Evolutionary conservation across 2,113 vertebrate genomes (phyloP).

Genomic region (Plecotus auritus): DNA sequence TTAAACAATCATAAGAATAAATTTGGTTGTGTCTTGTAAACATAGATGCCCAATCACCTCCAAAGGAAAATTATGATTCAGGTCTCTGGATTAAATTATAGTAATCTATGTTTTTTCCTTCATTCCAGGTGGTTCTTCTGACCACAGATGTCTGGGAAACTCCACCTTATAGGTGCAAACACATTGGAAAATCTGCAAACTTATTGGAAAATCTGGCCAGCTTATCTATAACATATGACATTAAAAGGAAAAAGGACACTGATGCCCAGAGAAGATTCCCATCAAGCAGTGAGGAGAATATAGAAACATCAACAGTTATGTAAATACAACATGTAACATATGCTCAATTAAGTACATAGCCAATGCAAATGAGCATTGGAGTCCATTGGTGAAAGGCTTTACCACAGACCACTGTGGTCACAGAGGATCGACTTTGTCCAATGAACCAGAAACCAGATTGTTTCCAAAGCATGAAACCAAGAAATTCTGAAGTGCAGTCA

Average conservation of each 20-base stretch:
- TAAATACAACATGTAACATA: background rate
- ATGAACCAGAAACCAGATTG: conserved; percentile 8
- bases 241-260: background rate
- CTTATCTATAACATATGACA: background rate
- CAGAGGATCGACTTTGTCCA: conserved; percentile 24
- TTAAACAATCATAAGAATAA: background rate
- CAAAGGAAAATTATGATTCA: background rate
- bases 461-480: conserved; percentile 30
- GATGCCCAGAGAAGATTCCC: background rate
- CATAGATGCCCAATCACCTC: background rate
- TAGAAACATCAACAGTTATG: background rate
- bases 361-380: background rate
- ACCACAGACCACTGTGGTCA: conserved; percentile 5
- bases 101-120: background rate
- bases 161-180: background rate
- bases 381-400: background rate
- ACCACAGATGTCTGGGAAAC: background rate
- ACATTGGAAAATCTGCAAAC: background rate
- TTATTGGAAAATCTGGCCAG: background rate
- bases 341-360: background rate
- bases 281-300: background rate
- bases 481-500: background rate
- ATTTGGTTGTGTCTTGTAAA: background rate
- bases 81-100: background rate
- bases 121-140: background rate